Evolutionary conservation across 2,888 invertebrate genomes (phyloP).

Genomic region (Netelia inedita): DNA sequence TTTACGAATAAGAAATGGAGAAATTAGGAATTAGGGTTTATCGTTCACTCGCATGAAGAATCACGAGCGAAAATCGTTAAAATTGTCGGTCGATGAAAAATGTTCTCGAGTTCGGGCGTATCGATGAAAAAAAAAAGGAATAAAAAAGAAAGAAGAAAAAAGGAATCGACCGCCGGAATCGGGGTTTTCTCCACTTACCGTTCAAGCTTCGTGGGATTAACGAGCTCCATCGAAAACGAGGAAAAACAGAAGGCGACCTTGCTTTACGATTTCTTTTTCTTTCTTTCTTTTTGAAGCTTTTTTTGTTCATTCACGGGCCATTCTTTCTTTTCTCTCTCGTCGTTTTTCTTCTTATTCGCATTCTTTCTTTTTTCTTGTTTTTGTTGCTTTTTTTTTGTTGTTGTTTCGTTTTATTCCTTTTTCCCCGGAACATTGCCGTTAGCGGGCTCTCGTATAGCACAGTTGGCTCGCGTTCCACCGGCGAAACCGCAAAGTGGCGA

Average conservation of each 20-base stretch:
- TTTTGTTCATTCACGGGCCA: neutral
- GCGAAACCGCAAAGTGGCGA: constrained; percentile 60
- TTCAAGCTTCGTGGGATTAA: constrained; percentile 13
- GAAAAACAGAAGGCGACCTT: neutral
- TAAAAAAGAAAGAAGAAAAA: neutral
- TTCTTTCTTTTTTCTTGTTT: constrained; percentile 22
- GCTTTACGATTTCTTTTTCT: neutral
- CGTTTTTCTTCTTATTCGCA: constrained; percentile 4
- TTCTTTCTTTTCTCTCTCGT: neutral
- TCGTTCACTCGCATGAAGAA: neutral
- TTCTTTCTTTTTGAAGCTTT: neutral
- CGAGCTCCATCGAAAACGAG: constrained; percentile 28
- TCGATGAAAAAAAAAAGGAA: no score
- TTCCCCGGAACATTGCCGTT: constrained; percentile 20
- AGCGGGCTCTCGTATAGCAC: constrained; percentile 25
- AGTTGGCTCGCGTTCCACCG: constrained; percentile 61
- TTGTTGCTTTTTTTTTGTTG: constrained; percentile 6
- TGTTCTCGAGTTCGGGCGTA: neutral
- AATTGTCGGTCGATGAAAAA: neutral
- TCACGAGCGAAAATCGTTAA: neutral
- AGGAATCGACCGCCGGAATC: neutral
- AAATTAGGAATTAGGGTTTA: no score
- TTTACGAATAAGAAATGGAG: no score
- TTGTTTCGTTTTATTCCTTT: neutral
- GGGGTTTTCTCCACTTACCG: neutral